Percentiles rank a stretch among this genome's conserved stretches.
phyloP scores from a whole-genome alignment of 2,113 vertebrate genomes.

The Nycticryphes semicollaris region DNA sequence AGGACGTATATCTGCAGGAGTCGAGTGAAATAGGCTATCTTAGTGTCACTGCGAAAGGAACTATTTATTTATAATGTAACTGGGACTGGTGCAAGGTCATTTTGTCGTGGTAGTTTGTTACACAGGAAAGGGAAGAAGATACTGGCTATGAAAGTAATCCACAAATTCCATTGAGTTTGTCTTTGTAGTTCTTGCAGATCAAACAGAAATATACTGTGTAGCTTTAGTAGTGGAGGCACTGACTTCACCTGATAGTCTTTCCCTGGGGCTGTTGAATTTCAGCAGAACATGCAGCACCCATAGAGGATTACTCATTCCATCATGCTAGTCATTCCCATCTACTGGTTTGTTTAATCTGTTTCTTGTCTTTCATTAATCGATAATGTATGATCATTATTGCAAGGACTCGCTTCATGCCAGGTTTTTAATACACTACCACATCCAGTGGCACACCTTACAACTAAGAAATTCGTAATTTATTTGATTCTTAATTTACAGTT shows the following conservation, averaged over 20 bases:
- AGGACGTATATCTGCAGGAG: neutral
- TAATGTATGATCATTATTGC: neutral
- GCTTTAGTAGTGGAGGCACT: neutral
- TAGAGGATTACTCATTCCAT: neutral
- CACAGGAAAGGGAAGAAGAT: neutral
- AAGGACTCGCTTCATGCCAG: neutral
- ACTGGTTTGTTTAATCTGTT: neutral
- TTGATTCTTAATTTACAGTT: neutral
- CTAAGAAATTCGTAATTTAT: neutral
- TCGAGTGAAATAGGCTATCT: neutral
- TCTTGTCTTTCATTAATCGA: neutral
- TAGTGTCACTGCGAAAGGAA: neutral
- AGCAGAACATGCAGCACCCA: neutral
- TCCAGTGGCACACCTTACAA: neutral
- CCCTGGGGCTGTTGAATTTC: neutral
- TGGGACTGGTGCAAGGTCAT: neutral
- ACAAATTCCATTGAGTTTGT: neutral
- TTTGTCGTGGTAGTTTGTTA: neutral
- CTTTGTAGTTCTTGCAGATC: neutral
- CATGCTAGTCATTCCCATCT: neutral
- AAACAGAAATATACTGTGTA: neutral
- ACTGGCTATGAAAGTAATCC: neutral
- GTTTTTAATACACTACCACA: neutral
- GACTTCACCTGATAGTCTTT: neutral
- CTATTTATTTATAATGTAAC: neutral